Evolutionary conservation across 2,888 invertebrate species (phyloP).

Genomic region (Phania funesta): DNA sequence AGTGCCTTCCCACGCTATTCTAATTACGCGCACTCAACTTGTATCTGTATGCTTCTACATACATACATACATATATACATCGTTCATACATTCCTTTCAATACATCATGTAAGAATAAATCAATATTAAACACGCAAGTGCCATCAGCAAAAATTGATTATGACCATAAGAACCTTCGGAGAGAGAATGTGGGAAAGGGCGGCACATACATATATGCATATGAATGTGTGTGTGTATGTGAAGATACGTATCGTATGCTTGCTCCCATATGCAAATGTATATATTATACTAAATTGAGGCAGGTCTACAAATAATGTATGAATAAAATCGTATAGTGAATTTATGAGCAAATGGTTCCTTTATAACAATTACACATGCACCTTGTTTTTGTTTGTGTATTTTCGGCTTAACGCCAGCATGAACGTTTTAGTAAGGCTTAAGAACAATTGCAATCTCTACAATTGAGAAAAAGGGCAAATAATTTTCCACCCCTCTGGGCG

Average conservation of each 20-base stretch:
- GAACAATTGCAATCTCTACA: slow-evolving; percentile 56
- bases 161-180: slow-evolving; percentile 48
- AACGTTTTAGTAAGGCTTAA: slow-evolving; percentile 22
- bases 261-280: not conserved
- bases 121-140: slow-evolving; percentile 62
- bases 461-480: slow-evolving; percentile 46
- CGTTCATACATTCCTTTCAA: not conserved
- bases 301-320: not conserved
- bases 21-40: slow-evolving; percentile 47
- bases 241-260: not conserved
- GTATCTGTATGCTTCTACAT: too few relatives aligned
- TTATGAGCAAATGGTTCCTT: not conserved
- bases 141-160: slow-evolving; percentile 65
- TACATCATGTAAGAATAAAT: slow-evolving; percentile 16
- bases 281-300: slow-evolving; percentile 11
- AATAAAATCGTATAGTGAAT: not conserved
- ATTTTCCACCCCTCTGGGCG: slow-evolving; percentile 57
- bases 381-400: slow-evolving; percentile 39
- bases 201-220: not conserved
- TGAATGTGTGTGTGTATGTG: not conserved
- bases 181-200: not conserved
- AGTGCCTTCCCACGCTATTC: slow-evolving; percentile 63
- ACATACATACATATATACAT: too few relatives aligned
- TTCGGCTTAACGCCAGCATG: slow-evolving; percentile 57
- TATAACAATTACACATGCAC: slow-evolving; percentile 4